Percentiles rank a stretch among this genome's conserved stretches.
Evolutionary conservation across 1,140 invertebrate species (phyloP).

Genomic region (Brachionus angularis): DNA sequence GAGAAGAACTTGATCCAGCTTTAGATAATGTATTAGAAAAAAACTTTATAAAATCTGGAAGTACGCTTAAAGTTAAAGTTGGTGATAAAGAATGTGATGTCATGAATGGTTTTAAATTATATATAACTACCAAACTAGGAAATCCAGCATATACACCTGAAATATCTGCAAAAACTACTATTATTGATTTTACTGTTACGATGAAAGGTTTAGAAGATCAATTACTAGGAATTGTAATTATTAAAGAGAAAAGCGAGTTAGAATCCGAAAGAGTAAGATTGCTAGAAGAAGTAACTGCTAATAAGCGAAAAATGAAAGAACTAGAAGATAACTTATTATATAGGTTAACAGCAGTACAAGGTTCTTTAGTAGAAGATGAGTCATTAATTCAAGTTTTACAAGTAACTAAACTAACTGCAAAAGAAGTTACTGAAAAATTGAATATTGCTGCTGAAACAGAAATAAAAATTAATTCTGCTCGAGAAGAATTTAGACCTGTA

Average conservation of each 20-base stretch:
- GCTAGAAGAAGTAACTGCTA: conserved; percentile 90
- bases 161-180: conserved; percentile 89
- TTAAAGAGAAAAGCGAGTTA: conserved; percentile 87
- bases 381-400: conserved; percentile 84
- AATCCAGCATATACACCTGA: conserved; percentile 95
- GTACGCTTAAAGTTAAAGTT: conserved; percentile 85
- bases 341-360: conserved; percentile 81
- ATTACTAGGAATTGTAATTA: conserved; percentile 80
- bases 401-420: conserved; percentile 84
- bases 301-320: conserved; percentile 91
- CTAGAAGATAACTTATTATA: conserved; percentile 84
- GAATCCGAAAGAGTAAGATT: conserved; percentile 85
- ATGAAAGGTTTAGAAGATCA: conserved; percentile 94
- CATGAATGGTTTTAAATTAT: conserved; percentile 88
- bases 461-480: conserved; percentile 83
- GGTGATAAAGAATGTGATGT: conserved; percentile 95
- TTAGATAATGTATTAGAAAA: conserved; percentile 94
- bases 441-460: conserved; percentile 84
- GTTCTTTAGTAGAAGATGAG: conserved; percentile 90
- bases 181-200: conserved; percentile 95
- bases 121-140: conserved; percentile 89
- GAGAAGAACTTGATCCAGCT: conserved; percentile 87
- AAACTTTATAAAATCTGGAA: conserved; percentile 94
- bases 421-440: conserved; percentile 89
- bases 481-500: conserved; percentile 90